These are phyloP conservation scores for Brotula barbata DNA, from an alignment of 2,797 vertebrate genomes.

Conservation along the genomic window DNA sequence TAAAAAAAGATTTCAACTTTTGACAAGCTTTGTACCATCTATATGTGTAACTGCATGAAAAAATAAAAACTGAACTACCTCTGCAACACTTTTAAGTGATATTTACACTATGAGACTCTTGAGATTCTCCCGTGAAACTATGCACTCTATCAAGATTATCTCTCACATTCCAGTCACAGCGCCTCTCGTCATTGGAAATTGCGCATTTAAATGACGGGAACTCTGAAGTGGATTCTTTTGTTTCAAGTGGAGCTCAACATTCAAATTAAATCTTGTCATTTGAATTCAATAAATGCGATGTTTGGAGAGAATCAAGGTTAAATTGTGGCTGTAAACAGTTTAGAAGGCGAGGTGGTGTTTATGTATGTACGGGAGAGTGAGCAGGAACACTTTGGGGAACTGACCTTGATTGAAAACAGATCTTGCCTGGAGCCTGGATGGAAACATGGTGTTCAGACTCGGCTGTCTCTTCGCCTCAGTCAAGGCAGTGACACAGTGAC, in stretches of 20 bases:
- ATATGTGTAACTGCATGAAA: no score
- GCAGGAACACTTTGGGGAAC: constrained; percentile 41
- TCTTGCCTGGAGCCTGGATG: constrained; percentile 34
- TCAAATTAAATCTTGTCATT: constrained; percentile 39
- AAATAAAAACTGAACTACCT: no score
- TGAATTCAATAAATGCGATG: constrained; percentile 59
- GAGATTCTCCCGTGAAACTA: no score
- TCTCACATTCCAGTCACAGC: constrained; percentile 14
- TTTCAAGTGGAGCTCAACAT: constrained; percentile 51
- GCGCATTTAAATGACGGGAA: constrained; percentile 29
- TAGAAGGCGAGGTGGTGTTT: constrained; percentile 30
- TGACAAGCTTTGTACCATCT: no score
- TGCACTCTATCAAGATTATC: neutral
- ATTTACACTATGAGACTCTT: no score
- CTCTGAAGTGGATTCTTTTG: constrained; percentile 55
- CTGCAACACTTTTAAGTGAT: no score
- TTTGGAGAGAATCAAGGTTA: constrained; percentile 38
- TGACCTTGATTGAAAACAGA: constrained; percentile 61
- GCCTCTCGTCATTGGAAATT: constrained; percentile 48
- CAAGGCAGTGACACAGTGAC: constrained; percentile 21
- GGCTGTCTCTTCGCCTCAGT: constrained; percentile 9
- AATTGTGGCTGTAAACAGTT: constrained; percentile 40
- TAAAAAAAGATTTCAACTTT: no score
- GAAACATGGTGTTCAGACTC: constrained; percentile 22
- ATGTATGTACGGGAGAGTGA: constrained; percentile 31